Evolutionary conservation across 2,888 invertebrate species (phyloP).

Genomic region (Iphiclides podalirius): DNA sequence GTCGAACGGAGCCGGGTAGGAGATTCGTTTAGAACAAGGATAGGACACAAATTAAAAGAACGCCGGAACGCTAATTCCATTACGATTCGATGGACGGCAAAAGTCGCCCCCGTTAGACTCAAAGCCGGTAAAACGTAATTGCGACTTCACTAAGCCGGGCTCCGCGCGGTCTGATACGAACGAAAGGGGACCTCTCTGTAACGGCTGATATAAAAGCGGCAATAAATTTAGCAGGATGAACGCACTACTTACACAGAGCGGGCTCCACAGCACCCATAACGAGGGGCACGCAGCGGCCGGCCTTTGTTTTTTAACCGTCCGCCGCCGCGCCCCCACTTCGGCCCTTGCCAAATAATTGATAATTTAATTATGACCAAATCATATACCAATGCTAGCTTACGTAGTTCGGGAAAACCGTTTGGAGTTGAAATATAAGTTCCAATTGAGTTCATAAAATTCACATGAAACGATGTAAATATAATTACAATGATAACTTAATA

Average conservation of each 20-base stretch:
- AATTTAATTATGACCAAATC: neutral
- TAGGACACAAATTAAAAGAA: conserved; percentile 75
- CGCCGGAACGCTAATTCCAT: conserved; percentile 76
- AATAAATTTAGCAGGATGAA: conserved; percentile 80
- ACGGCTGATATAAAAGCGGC: conserved; percentile 79
- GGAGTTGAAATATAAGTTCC: too few species aligned
- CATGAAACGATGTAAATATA: too few species aligned
- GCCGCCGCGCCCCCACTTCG: conserved; percentile 34
- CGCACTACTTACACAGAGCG: conserved; percentile 76
- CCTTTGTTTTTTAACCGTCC: conserved; percentile 53
- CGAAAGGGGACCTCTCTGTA: conserved; percentile 76
- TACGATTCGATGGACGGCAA: conserved; percentile 79
- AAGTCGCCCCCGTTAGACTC: conserved; percentile 72
- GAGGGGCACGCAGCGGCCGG: conserved; percentile 63
- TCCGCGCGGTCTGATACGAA: conserved; percentile 73
- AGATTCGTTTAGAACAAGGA: conserved; percentile 66
- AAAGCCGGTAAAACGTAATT: conserved; percentile 79
- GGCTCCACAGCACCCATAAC: conserved; percentile 66
- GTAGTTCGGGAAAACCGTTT: too few species aligned
- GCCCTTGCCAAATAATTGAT: conserved; percentile 26
- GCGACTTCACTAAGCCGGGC: conserved; percentile 77
- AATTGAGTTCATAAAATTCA: too few species aligned
- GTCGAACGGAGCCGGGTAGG: conserved; percentile 32
- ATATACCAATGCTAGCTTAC: neutral
- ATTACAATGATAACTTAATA: too few species aligned